Evolutionary conservation across 2,888 invertebrate species (phyloP).

Genomic region (Drosophila demipolita): DNA sequence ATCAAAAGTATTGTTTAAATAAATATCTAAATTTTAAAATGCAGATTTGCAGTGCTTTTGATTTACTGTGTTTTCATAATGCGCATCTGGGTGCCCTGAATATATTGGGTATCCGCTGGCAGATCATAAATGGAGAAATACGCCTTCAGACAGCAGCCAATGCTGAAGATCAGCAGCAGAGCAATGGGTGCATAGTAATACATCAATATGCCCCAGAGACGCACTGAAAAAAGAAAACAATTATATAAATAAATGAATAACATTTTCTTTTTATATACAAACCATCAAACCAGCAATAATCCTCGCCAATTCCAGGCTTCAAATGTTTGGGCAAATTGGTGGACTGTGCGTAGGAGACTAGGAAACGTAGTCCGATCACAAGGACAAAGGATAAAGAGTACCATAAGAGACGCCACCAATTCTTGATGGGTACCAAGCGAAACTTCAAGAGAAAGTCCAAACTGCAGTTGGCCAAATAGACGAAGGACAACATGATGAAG

Average conservation of each 20-base stretch:
- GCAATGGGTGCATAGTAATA: conserved; percentile 76
- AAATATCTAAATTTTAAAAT: neutral
- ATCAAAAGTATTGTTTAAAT: neutral
- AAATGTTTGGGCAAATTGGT: conserved; percentile 66
- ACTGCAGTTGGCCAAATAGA: conserved; percentile 73
- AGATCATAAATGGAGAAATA: conserved; percentile 71
- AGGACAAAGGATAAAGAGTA: conserved; percentile 51
- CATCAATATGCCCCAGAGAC: conserved; percentile 78
- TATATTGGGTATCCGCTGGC: conserved; percentile 61
- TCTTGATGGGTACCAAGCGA: conserved; percentile 51
- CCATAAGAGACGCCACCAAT: conserved; percentile 69
- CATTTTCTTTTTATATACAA: neutral
- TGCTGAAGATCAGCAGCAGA: conserved; percentile 63
- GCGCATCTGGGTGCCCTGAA: conserved; percentile 68
- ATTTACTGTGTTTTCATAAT: conserved; percentile 75
- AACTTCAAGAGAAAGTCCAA: conserved; percentile 76
- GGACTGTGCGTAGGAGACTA: conserved; percentile 74
- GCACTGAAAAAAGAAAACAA: conserved; percentile 53
- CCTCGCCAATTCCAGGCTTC: conserved; percentile 79
- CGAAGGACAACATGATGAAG: conserved; percentile 75
- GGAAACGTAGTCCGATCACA: conserved; percentile 65
- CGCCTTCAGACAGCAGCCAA: conserved; percentile 66
- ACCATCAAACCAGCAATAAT: conserved; percentile 81
- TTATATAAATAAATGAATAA: neutral
- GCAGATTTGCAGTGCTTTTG: rapidly evolving